Evolutionary conservation across 2,113 vertebrate species (phyloP).

Genomic region (Coturnix japonica): DNA sequence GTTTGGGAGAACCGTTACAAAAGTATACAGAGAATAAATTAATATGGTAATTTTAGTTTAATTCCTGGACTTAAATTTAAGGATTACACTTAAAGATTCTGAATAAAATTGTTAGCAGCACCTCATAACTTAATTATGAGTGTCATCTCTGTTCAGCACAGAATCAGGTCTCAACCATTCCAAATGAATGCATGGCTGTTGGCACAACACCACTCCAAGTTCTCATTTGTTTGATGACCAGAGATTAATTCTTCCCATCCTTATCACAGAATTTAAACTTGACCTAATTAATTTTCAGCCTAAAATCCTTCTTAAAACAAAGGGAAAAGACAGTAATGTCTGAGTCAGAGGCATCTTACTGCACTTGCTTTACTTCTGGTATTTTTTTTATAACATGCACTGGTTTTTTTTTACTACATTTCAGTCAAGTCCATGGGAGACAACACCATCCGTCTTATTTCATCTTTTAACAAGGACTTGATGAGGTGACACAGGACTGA

Average conservation of each 20-base stretch:
- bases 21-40: conserved; percentile 24
- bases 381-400: not conserved
- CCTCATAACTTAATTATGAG: conserved; percentile 37
- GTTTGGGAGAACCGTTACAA: conserved; percentile 32
- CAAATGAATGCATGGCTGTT: not conserved
- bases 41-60: conserved; percentile 40
- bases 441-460: conserved; percentile 83
- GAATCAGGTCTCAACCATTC: conserved; percentile 22
- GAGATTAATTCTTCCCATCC: conserved; percentile 31
- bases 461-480: conserved; percentile 86
- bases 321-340: not conserved
- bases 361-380: not conserved
- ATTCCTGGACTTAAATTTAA: conserved; percentile 16
- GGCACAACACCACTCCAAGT: not conserved
- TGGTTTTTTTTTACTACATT: conserved; percentile 74
- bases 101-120: conserved; percentile 46
- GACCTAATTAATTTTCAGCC: conserved; percentile 39
- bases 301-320: conserved; percentile 4
- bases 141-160: not conserved
- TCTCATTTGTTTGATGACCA: conserved; percentile 29
- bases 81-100: conserved; percentile 25
- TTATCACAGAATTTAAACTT: conserved; percentile 53
- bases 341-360: not conserved
- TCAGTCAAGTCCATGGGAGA: conserved; percentile 73
- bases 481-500: conserved; percentile 85